These are phyloP conservation scores for Chaunax sp. DNA, from an alignment of 2,797 vertebrate genomes.

Conservation along the genomic window DNA sequence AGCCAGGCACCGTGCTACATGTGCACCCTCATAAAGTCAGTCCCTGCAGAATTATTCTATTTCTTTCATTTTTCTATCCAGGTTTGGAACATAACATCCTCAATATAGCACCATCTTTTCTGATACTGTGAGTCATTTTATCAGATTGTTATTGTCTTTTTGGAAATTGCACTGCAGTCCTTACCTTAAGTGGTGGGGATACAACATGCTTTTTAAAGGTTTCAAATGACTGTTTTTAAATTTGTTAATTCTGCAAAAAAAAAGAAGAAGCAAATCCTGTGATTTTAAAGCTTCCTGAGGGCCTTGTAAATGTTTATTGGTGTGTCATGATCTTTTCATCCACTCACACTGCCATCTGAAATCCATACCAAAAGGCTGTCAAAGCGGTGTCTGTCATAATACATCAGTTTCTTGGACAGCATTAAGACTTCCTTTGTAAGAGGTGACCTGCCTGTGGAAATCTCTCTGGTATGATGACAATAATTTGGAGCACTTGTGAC, in stretches of 20 bases:
- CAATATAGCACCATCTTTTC: slow-evolving; percentile 15
- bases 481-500: slow-evolving; percentile 25
- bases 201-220: not conserved
- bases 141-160: slow-evolving; percentile 26
- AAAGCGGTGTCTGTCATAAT: slow-evolving; percentile 18
- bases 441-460: slow-evolving; percentile 33
- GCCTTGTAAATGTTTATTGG: slow-evolving; percentile 7
- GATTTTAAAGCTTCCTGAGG: slow-evolving; percentile 19
- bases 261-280: not conserved
- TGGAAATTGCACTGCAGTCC: slow-evolving; percentile 8
- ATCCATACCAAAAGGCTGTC: slow-evolving; percentile 8
- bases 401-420: not conserved
- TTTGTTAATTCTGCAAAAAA: not conserved
- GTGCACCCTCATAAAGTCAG: slow-evolving; percentile 55
- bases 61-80: slow-evolving; percentile 13
- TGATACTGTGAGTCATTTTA: slow-evolving; percentile 19
- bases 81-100: slow-evolving; percentile 8
- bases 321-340: not conserved
- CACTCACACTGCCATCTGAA: not conserved
- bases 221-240: not conserved
- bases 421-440: slow-evolving; percentile 20
- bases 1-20: slow-evolving; percentile 60
- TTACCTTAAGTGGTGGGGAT: not conserved
- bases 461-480: slow-evolving; percentile 40
- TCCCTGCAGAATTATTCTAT: slow-evolving; percentile 32